Conservation (phyloP, 1,140 invertebrate genomes). For the Eupeodes corollae region DNA sequence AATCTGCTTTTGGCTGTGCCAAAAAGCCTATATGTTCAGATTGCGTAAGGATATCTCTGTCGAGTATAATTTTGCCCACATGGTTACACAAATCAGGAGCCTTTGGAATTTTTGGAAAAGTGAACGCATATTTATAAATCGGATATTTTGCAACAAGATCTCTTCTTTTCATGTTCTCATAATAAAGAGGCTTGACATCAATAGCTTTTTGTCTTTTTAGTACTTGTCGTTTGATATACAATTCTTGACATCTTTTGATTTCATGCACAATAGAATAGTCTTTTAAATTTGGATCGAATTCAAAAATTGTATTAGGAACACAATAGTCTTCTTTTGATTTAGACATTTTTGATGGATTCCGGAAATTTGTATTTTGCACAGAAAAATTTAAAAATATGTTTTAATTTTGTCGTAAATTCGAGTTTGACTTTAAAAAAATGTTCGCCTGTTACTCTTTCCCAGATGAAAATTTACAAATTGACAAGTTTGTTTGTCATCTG, state of each 20-base stretch:
- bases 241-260: constrained; percentile 17
- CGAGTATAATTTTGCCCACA: constrained; percentile 27
- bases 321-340: constrained; percentile 6
- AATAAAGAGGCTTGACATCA: constrained; percentile 16
- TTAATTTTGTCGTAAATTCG: constrained; percentile 2
- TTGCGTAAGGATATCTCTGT: constrained; percentile 26
- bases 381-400: neutral
- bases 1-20: constrained; percentile 24
- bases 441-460: constrained; percentile 7
- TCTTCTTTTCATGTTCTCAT: constrained; percentile 8
- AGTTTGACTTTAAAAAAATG: neutral
- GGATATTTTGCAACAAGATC: constrained; percentile 2
- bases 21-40: constrained; percentile 28
- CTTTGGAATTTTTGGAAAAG: constrained; percentile 23
- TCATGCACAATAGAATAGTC: constrained; percentile 22
- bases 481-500: constrained; percentile 55
- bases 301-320: neutral
- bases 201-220: constrained; percentile 11
- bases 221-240: constrained; percentile 16
- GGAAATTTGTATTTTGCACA: neutral
- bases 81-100: constrained; percentile 21
- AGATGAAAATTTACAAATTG: constrained; percentile 35
- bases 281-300: neutral
- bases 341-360: neutral
- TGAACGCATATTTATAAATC: constrained; percentile 19